phyloP scores from a whole-genome alignment of 35 echinoderm and acorn worm species.

The Nesometra sesokonis region DNA sequence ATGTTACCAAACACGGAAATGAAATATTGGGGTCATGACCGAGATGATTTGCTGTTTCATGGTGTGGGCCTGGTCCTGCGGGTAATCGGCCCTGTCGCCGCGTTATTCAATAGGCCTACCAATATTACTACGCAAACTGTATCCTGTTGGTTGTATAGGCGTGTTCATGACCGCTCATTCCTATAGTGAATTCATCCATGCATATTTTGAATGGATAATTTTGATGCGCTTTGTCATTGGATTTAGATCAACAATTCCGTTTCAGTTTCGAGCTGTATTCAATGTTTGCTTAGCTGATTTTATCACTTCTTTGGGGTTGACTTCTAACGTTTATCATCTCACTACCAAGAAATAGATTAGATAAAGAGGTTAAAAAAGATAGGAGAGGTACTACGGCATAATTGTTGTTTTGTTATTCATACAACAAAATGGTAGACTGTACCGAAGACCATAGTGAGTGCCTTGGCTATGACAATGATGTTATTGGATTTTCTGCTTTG shows the following conservation, averaged over 20 bases:
- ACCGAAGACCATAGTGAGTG: not conserved
- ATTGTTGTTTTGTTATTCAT: too few relatives aligned
- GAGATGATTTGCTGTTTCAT: too few relatives aligned
- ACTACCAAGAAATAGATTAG: too few relatives aligned
- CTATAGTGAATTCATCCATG: not conserved
- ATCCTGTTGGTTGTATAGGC: not conserved
- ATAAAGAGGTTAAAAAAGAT: too few relatives aligned
- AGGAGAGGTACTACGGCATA: too few relatives aligned
- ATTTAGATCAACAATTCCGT: not conserved
- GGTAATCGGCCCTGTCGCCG: too few relatives aligned
- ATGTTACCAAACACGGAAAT: too few relatives aligned
- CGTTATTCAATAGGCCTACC: too few relatives aligned
- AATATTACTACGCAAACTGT: not conserved
- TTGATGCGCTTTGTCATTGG: not conserved
- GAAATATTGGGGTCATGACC: too few relatives aligned
- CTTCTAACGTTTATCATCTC: too few relatives aligned
- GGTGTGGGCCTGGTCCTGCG: too few relatives aligned
- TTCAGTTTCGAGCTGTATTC: not conserved
- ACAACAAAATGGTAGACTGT: not conserved
- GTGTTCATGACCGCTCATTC: not conserved
- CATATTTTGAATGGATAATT: not conserved
- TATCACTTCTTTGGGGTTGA: too few relatives aligned
- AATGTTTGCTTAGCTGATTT: not conserved
- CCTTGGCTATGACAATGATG: not conserved
- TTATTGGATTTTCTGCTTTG: conserved; percentile 22